phyloP scores from a whole-genome alignment of 2,888 invertebrate species.

The Tubiluchus corallicola region DNA sequence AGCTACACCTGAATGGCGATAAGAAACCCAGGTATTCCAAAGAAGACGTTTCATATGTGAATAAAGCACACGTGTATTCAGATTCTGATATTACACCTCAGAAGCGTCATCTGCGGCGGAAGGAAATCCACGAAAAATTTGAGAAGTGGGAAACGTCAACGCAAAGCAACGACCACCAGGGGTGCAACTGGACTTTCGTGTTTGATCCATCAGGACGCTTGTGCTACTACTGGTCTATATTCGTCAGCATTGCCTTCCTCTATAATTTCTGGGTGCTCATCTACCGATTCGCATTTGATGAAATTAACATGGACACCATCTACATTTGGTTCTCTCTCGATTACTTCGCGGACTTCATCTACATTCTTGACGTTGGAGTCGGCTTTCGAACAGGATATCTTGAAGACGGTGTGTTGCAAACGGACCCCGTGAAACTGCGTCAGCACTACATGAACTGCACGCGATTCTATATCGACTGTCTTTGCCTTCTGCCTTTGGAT shows the following conservation, averaged over 20 bases:
- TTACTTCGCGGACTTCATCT: slow-evolving; percentile 87
- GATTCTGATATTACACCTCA: slow-evolving; percentile 55
- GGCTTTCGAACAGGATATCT: slow-evolving; percentile 93
- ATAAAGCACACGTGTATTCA: slow-evolving; percentile 43
- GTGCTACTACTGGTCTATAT: slow-evolving; percentile 93
- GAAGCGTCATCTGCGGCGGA: slow-evolving; percentile 26
- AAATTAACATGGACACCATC: slow-evolving; percentile 56
- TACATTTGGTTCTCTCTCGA: slow-evolving; percentile 91
- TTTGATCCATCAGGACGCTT: slow-evolving; percentile 94
- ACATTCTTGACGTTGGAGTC: slow-evolving; percentile 85
- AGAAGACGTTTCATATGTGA: slow-evolving; percentile 37
- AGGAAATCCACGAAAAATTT: slow-evolving; percentile 26
- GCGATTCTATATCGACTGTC: slow-evolving; percentile 93
- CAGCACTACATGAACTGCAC: slow-evolving; percentile 96
- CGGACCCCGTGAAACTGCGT: slow-evolving; percentile 75
- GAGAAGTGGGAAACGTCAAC: slow-evolving; percentile 29
- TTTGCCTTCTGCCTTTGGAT: slow-evolving; percentile 90
- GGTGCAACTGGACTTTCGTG: slow-evolving; percentile 50
- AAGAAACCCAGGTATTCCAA: slow-evolving; percentile 50
- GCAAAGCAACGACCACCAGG: slow-evolving; percentile 31
- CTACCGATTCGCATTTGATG: slow-evolving; percentile 95
- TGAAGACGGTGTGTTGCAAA: slow-evolving; percentile 93
- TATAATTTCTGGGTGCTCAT: slow-evolving; percentile 97
- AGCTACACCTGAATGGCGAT: slow-evolving; percentile 29
- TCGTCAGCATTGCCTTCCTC: slow-evolving; percentile 82